Evolutionary conservation across 2,888 invertebrate genomes (phyloP).

Genomic region (Crioceris asparagi): DNA sequence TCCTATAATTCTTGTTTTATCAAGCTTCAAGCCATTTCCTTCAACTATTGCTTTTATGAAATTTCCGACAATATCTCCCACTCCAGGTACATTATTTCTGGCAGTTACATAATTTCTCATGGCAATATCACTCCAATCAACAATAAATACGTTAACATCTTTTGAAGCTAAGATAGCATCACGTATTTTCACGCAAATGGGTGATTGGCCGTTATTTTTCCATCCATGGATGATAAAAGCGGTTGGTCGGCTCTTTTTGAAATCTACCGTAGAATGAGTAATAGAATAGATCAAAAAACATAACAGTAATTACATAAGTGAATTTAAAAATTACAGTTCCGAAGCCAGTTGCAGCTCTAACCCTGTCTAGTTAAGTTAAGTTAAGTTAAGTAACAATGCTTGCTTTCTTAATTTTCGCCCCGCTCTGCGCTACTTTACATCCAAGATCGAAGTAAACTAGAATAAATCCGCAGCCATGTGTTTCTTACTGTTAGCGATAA

Average conservation of each 20-base stretch:
- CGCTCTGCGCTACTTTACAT: too few species aligned
- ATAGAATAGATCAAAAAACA: too few species aligned
- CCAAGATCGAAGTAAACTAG: too few species aligned
- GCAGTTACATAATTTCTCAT: conserved; percentile 15
- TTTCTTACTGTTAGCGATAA: too few species aligned
- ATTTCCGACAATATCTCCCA: conserved; percentile 21
- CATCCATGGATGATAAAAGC: conserved; percentile 30
- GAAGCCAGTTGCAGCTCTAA: too few species aligned
- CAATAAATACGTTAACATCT: conserved; percentile 30
- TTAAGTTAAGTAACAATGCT: too few species aligned
- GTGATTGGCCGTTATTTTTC: conserved; percentile 22
- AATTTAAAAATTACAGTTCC: too few species aligned
- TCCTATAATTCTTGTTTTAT: conserved; percentile 14
- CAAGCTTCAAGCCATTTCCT: conserved; percentile 1
- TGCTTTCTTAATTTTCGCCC: too few species aligned
- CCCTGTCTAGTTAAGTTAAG: too few species aligned
- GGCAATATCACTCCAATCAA: conserved; percentile 28
- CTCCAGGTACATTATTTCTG: conserved; percentile 17
- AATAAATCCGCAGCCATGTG: too few species aligned
- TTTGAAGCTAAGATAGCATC: conserved; percentile 19
- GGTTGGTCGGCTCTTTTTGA: conserved; percentile 14
- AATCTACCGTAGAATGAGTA: too few species aligned
- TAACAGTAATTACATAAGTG: too few species aligned
- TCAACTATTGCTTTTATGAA: conserved; percentile 1
- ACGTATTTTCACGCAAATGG: conserved; percentile 21